phyloP scores from a whole-genome alignment of 2,797 vertebrate genomes.

The Anabas testudineus region DNA sequence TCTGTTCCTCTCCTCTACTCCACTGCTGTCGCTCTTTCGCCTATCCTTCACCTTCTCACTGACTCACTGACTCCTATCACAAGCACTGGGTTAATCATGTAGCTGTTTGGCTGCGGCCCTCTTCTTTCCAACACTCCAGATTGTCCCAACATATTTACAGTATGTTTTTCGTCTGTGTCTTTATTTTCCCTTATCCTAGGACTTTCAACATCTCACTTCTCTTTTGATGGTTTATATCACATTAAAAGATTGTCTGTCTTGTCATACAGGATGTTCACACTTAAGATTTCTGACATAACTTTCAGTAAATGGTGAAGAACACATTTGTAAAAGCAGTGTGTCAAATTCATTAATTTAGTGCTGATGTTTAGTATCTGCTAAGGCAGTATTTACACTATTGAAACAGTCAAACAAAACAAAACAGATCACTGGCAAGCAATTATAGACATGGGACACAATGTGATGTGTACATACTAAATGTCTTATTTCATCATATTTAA shows the following conservation, averaged over 20 bases:
- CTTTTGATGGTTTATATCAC: slow-evolving; percentile 8
- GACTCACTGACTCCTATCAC: slow-evolving; percentile 51
- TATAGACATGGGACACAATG: neutral
- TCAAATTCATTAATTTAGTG: neutral
- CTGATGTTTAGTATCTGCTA: neutral
- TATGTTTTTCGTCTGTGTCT: slow-evolving; percentile 1
- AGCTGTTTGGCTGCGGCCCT: slow-evolving; percentile 30
- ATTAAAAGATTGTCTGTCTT: neutral
- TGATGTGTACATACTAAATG: neutral
- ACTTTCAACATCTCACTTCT: neutral
- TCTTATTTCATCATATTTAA: neutral
- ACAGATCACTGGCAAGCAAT: neutral
- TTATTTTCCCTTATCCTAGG: neutral
- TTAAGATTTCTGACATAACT: slow-evolving; percentile 1
- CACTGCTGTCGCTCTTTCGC: slow-evolving; percentile 73
- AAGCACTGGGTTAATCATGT: slow-evolving; percentile 66
- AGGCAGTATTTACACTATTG: neutral
- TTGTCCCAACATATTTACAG: slow-evolving; percentile 5
- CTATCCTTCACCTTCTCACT: slow-evolving; percentile 59
- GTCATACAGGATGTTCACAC: neutral
- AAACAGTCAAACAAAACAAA: neutral
- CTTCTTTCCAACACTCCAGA: slow-evolving; percentile 32
- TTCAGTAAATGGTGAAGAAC: neutral
- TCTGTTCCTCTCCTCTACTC: slow-evolving; percentile 65
- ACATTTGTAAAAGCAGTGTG: neutral